Base-by-base conservation (phyloP, 1,140 invertebrate genomes). In the Eciton burchellii region DNA sequence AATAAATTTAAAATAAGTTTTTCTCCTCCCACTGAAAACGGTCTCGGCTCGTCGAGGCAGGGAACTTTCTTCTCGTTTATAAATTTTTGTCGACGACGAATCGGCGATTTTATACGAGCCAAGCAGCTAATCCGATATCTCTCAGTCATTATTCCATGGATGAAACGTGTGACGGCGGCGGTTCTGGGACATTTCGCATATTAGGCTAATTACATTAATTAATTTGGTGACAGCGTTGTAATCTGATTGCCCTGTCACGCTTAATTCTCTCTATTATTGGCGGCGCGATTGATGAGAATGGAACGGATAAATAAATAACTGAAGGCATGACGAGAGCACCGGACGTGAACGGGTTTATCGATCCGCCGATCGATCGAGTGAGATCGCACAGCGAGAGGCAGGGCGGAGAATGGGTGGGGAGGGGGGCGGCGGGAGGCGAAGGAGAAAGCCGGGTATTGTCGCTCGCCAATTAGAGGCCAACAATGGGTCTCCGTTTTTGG, bases 401-500 rank as follows among this genome's bases (percentile, higher is more conserved):
- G 47, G 62, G 47, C 11, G 47, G 49, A 43, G 16, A 26, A 11
- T 29, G 12, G 29, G 19, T 0, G 35, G 41, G 16, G 52, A 41
- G 19, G 29, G n/a, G n/a, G 3, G 41, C 43, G 26, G 19, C n/a
- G 19, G 12, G 19, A 43, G 29, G 62, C 45, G 12, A 62, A 59
- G 45, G 45, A 63, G 47, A 74, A 45, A 66, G 66, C 45, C 54
- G 29, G 54, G 73, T 74, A 77, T 84, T 79, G 81, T 84, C 79
- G 76, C 68, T 74, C 85, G 76, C 85, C 83, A 86, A 86, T 86
- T 86, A 82, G 82, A 74, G 83, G 43, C 66, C 60, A 82, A 86
- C 83, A 84, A 84, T 84, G 47, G 83, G 57, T 29, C 66, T 82
- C 56, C 76, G 71, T 86, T 86, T 86, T 86, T 86, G 85, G 83